Evolutionary conservation across 2,113 vertebrate species (phyloP).

Genomic region (Oophaga pumilio): DNA sequence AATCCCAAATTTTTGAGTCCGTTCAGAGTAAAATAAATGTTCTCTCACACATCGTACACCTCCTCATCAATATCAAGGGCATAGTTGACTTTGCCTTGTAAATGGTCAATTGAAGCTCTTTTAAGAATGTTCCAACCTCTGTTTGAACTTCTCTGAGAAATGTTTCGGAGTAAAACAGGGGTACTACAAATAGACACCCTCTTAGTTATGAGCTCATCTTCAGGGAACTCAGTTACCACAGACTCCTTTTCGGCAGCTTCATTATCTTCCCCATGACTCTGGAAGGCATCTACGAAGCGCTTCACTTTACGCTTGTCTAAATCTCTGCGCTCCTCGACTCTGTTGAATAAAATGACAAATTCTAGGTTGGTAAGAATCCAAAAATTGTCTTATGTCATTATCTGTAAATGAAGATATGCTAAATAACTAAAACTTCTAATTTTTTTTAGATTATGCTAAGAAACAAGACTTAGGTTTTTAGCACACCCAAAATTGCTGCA

Average conservation of each 20-base stretch:
- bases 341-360: conserved; percentile 62
- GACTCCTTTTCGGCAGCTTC: conserved; percentile 60
- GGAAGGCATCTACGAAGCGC: conserved; percentile 79
- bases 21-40: background rate
- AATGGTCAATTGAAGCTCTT: conserved; percentile 6
- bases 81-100: conserved; percentile 58
- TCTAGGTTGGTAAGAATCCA: background rate
- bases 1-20: background rate
- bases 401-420: no score
- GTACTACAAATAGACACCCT: conserved; percentile 46
- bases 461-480: no score
- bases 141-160: conserved; percentile 63
- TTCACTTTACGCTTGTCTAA: conserved; percentile 77
- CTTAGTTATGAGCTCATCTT: conserved; percentile 29
- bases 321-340: conserved; percentile 85
- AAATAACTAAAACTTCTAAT: no score
- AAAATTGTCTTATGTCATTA: background rate
- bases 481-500: no score
- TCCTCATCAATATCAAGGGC: conserved; percentile 66
- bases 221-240: conserved; percentile 55
- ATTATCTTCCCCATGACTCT: conserved; percentile 67
- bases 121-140: conserved; percentile 41
- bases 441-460: no score
- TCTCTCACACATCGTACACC: conserved; percentile 69
- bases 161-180: conserved; percentile 66